Conservation (phyloP, 2,888 invertebrate species). For the Cyrtodaria siliqua region DNA sequence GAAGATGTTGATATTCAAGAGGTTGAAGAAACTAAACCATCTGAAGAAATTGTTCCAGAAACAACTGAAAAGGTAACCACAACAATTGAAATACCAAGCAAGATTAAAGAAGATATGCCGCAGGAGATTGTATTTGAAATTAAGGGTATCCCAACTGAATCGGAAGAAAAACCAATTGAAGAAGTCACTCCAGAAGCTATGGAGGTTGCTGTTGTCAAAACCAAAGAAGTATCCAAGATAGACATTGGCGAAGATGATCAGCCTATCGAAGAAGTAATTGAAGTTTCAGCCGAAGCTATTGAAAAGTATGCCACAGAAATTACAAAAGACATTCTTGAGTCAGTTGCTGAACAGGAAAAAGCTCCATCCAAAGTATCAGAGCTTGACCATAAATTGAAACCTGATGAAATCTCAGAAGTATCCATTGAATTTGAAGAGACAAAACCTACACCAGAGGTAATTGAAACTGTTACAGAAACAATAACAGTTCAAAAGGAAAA, state of each 20-base stretch:
- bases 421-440: too few relatives aligned
- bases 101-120: slow-evolving; percentile 2
- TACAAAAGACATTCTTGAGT: slow-evolving; percentile 49
- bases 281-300: slow-evolving; percentile 50
- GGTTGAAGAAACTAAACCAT: slow-evolving; percentile 16
- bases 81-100: not conserved
- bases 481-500: slow-evolving; percentile 9
- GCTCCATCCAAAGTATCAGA: slow-evolving; percentile 37
- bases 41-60: slow-evolving; percentile 14
- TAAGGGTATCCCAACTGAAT: not conserved
- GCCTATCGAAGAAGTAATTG: slow-evolving; percentile 10
- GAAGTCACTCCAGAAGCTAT: slow-evolving; percentile 19
- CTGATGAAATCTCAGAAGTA: slow-evolving; percentile 54
- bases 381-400: slow-evolving; percentile 26
- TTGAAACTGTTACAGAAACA: slow-evolving; percentile 28
- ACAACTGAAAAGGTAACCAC: slow-evolving; percentile 9
- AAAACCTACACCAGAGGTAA: slow-evolving; percentile 27
- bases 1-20: slow-evolving; percentile 31
- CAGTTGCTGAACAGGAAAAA: slow-evolving; percentile 18
- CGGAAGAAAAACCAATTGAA: slow-evolving; percentile 16
- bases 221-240: not conserved
- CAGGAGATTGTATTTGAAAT: slow-evolving; percentile 9
- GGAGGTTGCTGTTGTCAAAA: not conserved
- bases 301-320: slow-evolving; percentile 41
- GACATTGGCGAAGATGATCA: slow-evolving; percentile 31